Conservation (phyloP, 2,113 vertebrate genomes). For the Recurvirostra avosetta region DNA sequence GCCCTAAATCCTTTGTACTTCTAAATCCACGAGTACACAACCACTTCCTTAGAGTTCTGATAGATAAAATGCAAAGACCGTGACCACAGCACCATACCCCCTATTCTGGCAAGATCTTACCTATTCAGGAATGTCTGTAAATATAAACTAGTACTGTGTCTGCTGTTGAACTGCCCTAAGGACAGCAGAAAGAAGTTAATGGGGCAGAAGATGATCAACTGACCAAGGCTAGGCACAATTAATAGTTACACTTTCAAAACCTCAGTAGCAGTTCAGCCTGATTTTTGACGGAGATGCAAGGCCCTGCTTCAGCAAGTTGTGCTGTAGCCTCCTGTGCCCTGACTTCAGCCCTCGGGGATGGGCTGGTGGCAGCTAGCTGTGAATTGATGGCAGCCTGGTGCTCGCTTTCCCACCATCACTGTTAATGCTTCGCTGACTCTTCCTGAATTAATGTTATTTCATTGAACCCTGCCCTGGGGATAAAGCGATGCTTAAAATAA, state of each 20-base stretch:
- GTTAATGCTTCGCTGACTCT: background rate
- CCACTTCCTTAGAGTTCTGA: background rate
- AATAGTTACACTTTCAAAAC: background rate
- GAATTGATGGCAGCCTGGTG: background rate
- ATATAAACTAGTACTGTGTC: accelerated
- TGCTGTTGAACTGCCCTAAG: background rate
- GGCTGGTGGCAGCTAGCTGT: background rate
- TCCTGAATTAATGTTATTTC: background rate
- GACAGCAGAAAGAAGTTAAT: background rate
- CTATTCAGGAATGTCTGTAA: accelerated
- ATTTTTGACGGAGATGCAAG: background rate
- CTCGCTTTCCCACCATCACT: background rate
- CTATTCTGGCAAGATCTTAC: accelerated
- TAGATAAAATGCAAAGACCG: background rate
- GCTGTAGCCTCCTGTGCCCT: accelerated
- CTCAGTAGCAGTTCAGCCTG: accelerated
- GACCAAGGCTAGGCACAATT: background rate
- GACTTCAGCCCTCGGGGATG: background rate
- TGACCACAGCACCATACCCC: accelerated
- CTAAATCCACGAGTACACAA: background rate
- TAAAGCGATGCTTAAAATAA: constrained; percentile 1
- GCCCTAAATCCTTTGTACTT: background rate
- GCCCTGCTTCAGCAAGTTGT: background rate
- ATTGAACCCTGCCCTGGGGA: background rate
- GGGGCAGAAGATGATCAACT: background rate